Percentiles rank a stretch among this genome's conserved stretches.
phyloP scores from a whole-genome alignment of 2,113 vertebrate species.

The Henicopernis longicauda region DNA sequence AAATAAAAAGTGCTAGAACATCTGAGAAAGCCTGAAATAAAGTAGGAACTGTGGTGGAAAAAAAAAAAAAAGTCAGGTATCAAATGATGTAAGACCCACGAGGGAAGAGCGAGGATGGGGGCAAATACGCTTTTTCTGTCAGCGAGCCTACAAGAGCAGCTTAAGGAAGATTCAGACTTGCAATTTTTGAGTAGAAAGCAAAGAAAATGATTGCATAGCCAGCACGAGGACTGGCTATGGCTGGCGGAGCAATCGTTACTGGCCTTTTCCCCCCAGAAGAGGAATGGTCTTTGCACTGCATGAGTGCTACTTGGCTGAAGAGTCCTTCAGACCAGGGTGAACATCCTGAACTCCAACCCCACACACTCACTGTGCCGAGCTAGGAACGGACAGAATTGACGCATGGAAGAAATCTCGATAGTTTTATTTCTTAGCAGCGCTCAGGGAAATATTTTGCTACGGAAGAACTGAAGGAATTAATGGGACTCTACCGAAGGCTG shows the following conservation, averaged over 20 bases:
- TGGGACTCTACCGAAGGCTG: no score
- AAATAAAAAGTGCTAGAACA: not conserved
- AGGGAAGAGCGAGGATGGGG: not conserved
- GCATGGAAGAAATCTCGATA: accelerated
- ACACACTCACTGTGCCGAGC: accelerated
- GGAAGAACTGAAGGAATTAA: not conserved
- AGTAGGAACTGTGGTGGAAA: not conserved
- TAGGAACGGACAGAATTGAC: accelerated
- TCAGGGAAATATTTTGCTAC: not conserved
- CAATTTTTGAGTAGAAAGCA: not conserved
- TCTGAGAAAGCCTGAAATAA: not conserved
- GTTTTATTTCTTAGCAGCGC: not conserved
- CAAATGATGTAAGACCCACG: not conserved
- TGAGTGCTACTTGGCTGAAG: not conserved
- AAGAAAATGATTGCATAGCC: not conserved
- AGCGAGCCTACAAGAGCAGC: not conserved
- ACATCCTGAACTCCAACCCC: not conserved
- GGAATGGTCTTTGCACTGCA: accelerated
- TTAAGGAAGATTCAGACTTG: not conserved
- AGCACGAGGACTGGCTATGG: not conserved
- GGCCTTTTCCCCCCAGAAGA: not conserved
- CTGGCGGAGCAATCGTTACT: not conserved
- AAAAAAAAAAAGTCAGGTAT: not conserved
- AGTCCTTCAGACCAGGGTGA: not conserved
- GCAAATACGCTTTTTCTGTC: not conserved